Evolutionary conservation across 2,113 vertebrate species (phyloP), one percentile per base, ranked within the genome.

Genomic region (Acrocephalus arundinaceus): DNA sequence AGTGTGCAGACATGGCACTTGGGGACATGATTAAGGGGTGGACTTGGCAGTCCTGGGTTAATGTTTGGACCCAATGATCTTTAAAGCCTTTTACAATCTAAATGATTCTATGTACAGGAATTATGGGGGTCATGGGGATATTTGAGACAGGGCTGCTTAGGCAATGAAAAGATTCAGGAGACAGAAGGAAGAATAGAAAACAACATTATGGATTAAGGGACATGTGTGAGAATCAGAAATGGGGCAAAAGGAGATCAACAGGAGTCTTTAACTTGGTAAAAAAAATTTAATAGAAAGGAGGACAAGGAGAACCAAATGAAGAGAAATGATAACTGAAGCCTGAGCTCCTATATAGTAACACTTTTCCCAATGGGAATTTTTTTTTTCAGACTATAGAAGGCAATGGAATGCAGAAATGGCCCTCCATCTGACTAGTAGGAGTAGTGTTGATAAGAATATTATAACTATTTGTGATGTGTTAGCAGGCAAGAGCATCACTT

Each of bases 121-220:
- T 61, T 13, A 25, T n/a, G 8, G 1, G 3, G 2, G 3, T 25
- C 3, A 1, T 31, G 19, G 8, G 19, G 3, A 27, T 77, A 45
- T 70, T 61, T 84, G 68, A 66, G 59, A 82, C 5, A 59, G 6
- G 3, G 2, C 0, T 58, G 7, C 43, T 85, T n/a, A 73, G 19
- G 16, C 17, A 75, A 28, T 15, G 4, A 46, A 82, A 63, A 51
- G 0, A 24, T 51, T 58, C 33, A 31, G 37, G n/a, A 55, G 46
- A 13, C 3, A 57, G 27, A 16, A 80, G 2, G 19, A 54, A 61
- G 16, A 61, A 57, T 6, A 58, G 3, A 28, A 35, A 61, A 80
- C 23, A 52, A 80, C 23, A 52, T 21, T 37, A 31, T 10, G 10
- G 16, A 84, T 41, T 72, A 83, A 63, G 33, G 4, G 11, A 24